phyloP scores from a whole-genome alignment of 2,888 invertebrate genomes.

The Aquatica leii region DNA sequence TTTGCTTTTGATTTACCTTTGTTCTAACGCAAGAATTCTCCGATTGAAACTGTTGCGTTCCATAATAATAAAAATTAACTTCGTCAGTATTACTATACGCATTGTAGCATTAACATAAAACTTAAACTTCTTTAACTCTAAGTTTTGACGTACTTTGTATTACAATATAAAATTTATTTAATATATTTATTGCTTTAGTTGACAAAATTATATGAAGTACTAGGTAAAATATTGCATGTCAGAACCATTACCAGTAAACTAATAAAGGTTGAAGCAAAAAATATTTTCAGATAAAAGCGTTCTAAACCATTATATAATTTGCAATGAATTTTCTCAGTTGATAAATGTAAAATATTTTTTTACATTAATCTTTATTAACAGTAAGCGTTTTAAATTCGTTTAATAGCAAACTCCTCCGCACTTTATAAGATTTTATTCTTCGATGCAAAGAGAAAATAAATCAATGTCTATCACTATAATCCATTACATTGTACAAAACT shows the following conservation, averaged over 20 bases:
- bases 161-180: too few species aligned
- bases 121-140: too few species aligned
- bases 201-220: too few species aligned
- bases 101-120: too few species aligned
- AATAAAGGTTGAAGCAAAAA: constrained; percentile 10
- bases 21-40: too few species aligned
- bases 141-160: too few species aligned
- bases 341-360: constrained; percentile 13
- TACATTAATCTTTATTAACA: constrained; percentile 13
- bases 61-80: too few species aligned
- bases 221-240: background rate
- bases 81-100: too few species aligned
- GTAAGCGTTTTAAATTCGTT: constrained; percentile 2
- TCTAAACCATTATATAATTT: constrained; percentile 6
- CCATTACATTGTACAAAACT: background rate
- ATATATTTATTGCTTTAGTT: too few species aligned
- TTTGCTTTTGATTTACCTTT: too few species aligned
- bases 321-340: constrained; percentile 9
- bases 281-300: constrained; percentile 1
- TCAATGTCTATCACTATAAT: background rate
- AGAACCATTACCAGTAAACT: background rate
- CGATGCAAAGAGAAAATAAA: constrained; percentile 6
- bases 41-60: too few species aligned
- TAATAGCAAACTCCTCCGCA: constrained; percentile 1
- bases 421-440: constrained; percentile 12